Conservation (phyloP, 2,888 invertebrate species). For the Latrodectus hesperus region DNA sequence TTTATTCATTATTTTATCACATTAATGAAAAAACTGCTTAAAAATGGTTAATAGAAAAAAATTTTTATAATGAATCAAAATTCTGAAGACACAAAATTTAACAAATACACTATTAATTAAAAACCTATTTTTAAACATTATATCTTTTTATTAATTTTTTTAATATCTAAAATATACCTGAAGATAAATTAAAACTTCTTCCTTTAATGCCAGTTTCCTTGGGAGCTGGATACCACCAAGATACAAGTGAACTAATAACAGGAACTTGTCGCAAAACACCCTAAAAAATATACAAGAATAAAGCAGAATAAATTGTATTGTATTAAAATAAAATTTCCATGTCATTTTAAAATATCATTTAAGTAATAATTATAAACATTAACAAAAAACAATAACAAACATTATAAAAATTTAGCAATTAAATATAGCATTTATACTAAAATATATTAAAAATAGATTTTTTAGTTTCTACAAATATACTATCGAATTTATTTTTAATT, state of each 20-base stretch:
- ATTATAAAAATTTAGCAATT: no score
- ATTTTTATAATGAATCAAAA: not conserved
- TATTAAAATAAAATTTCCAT: no score
- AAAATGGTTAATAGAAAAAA: not conserved
- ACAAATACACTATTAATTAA: not conserved
- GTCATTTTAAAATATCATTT: no score
- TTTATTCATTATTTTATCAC: no score
- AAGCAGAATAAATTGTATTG: no score
- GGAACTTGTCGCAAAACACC: constrained; percentile 95
- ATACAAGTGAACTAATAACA: constrained; percentile 92
- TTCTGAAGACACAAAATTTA: not conserved
- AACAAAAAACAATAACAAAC: no score
- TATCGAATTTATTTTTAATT: no score
- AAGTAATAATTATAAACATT: no score
- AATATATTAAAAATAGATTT: no score
- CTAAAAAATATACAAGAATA: constrained; percentile 71
- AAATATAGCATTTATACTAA: no score
- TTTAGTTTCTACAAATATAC: no score
- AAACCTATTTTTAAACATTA: not conserved
- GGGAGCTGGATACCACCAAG: constrained; percentile 95
- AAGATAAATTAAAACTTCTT: constrained; percentile 84
- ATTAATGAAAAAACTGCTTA: no score
- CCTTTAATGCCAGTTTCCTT: constrained; percentile 87
- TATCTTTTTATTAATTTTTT: not conserved
- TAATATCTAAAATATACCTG: constrained; percentile 73